Evolutionary conservation across 2,797 vertebrate genomes (phyloP).

Genomic region (Phrynocephalus vlangalii): DNA sequence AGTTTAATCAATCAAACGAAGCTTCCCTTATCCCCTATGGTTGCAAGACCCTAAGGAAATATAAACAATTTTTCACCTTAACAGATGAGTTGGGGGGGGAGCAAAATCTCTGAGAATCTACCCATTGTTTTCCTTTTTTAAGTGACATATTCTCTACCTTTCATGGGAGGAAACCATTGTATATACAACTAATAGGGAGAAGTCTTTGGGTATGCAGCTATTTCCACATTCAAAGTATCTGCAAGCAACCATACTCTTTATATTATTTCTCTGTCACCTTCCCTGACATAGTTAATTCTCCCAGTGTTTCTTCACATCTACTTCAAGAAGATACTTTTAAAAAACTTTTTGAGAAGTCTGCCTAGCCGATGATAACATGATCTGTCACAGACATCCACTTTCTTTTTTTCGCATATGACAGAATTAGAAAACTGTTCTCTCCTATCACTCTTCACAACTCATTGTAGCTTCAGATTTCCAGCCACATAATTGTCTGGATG

Average conservation of each 20-base stretch:
- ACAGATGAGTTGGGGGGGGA: too few relatives aligned
- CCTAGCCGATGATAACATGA: neutral
- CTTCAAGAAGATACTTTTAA: neutral
- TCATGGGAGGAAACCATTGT: too few relatives aligned
- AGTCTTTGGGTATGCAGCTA: neutral
- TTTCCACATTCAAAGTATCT: neutral
- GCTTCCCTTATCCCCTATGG: too few relatives aligned
- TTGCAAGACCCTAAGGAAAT: too few relatives aligned
- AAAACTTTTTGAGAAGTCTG: neutral
- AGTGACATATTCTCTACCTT: too few relatives aligned
- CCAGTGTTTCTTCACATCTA: neutral
- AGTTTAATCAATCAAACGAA: too few relatives aligned
- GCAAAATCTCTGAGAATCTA: too few relatives aligned
- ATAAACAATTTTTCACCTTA: too few relatives aligned
- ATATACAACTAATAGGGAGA: neutral
- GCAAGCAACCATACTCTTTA: neutral
- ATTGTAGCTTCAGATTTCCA: constrained; percentile 45
- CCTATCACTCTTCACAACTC: neutral
- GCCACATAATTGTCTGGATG: constrained; percentile 22
- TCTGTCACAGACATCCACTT: constrained; percentile 40
- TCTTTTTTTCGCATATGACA: neutral
- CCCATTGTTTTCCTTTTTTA: too few relatives aligned
- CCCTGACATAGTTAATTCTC: neutral
- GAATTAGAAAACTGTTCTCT: constrained; percentile 37
- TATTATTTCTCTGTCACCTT: neutral